phyloP scores from a whole-genome alignment of 2,797 vertebrate genomes.

The Clarias fuscus region DNA sequence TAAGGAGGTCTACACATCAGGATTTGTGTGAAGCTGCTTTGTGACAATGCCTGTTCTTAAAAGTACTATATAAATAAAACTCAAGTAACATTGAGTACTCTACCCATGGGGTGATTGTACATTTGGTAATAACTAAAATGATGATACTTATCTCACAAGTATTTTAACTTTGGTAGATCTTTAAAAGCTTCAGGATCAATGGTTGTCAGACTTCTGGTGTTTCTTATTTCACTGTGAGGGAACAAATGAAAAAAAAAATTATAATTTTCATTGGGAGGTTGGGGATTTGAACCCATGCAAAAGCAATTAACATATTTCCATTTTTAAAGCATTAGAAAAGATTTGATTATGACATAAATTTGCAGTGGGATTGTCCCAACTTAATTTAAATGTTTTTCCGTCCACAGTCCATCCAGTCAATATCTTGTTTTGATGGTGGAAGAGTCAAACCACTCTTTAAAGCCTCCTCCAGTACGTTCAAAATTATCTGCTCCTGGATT shows the following conservation, averaged over 20 bases:
- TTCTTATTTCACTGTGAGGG: slow-evolving; percentile 89
- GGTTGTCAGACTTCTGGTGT: slow-evolving; percentile 82
- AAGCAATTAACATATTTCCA: not conserved
- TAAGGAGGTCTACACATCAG: not conserved
- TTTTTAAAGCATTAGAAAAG: no score
- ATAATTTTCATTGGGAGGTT: not conserved
- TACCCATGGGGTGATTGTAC: not conserved
- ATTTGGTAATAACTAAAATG: not conserved
- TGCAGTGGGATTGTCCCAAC: no score
- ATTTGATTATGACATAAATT: no score
- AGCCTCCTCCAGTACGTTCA: no score
- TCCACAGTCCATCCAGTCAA: no score
- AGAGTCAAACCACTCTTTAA: no score
- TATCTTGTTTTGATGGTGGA: no score
- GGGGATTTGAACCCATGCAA: not conserved
- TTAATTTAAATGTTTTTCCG: no score
- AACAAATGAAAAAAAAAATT: slow-evolving; percentile 35
- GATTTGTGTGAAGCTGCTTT: not conserved
- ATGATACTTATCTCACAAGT: slow-evolving; percentile 82
- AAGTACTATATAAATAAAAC: not conserved
- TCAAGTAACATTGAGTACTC: not conserved
- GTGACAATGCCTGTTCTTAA: not conserved
- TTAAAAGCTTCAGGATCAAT: slow-evolving; percentile 86
- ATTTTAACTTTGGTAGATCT: slow-evolving; percentile 87
- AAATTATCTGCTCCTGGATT: no score